A percentile compares a stretch with the other conserved stretches of the same genome.
Conservation (phyloP, 2,113 vertebrate genomes). For the Bubo scandiacus region DNA sequence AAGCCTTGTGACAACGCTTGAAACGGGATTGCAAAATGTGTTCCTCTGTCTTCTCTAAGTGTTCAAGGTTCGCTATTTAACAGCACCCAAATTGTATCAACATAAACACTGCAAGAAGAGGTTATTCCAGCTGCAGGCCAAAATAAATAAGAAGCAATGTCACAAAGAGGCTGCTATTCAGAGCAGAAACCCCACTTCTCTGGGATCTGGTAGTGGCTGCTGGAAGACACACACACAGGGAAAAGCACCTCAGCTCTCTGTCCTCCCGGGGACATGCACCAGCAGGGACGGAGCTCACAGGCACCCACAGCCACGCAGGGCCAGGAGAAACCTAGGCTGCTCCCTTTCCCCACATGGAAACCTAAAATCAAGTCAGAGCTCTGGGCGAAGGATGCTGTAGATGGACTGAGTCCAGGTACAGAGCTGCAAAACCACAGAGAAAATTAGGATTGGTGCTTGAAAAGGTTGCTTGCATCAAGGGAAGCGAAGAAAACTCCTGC, state of each 20-base stretch:
- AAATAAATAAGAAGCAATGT: neutral
- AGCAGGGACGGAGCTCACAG: neutral
- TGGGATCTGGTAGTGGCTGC: neutral
- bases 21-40: neutral
- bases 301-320: accelerated
- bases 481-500: neutral
- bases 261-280: accelerated
- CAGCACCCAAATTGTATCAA: neutral
- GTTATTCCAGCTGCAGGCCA: neutral
- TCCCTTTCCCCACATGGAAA: neutral
- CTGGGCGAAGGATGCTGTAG: neutral
- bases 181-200: neutral
- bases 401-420: neutral
- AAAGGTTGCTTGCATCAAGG: neutral
- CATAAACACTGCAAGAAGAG: neutral
- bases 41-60: neutral
- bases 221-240: neutral
- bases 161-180: neutral
- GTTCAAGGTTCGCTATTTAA: neutral
- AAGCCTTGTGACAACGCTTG: neutral
- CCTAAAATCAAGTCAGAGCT: neutral
- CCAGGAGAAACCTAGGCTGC: neutral
- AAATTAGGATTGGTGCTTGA: neutral
- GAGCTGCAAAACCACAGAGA: neutral
- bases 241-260: neutral